These are phyloP conservation scores for Oryctes rhinoceros DNA, from an alignment of 1,140 invertebrate genomes.

Conservation along the genomic window DNA sequence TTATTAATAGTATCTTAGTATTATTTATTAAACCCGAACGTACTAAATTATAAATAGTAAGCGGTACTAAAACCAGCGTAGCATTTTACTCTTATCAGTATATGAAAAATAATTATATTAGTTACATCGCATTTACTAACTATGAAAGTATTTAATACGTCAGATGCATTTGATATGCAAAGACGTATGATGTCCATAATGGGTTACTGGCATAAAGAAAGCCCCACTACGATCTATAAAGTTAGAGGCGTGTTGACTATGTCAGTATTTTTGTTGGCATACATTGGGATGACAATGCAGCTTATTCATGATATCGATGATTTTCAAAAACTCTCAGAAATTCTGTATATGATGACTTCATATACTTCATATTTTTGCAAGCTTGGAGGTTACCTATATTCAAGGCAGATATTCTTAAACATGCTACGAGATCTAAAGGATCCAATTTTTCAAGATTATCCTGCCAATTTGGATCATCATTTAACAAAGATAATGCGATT, in stretches of 20 bases:
- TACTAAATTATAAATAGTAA: no score
- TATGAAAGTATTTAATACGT: background rate
- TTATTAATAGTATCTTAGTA: no score
- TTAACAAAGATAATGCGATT: slow-evolving; percentile 5
- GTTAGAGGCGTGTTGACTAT: background rate
- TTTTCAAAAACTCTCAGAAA: slow-evolving; percentile 39
- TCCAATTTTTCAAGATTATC: slow-evolving; percentile 38
- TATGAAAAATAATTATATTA: no score
- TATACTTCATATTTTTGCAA: slow-evolving; percentile 36
- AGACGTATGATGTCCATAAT: slow-evolving; percentile 34
- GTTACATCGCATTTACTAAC: no score
- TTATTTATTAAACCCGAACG: no score
- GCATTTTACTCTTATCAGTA: no score
- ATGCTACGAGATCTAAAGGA: slow-evolving; percentile 34
- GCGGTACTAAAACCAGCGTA: no score
- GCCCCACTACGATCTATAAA: background rate
- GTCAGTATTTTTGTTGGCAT: background rate
- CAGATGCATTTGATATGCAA: slow-evolving; percentile 29
- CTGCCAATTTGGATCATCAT: slow-evolving; percentile 24
- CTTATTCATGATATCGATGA: slow-evolving; percentile 15
- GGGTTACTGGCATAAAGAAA: slow-evolving; percentile 38
- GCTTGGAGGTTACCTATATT: background rate
- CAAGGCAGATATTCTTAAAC: slow-evolving; percentile 27
- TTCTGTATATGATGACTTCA: slow-evolving; percentile 28
- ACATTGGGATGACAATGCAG: slow-evolving; percentile 30